Conservation (phyloP, 2,888 invertebrate species). For the Cremastinae sp. region DNA sequence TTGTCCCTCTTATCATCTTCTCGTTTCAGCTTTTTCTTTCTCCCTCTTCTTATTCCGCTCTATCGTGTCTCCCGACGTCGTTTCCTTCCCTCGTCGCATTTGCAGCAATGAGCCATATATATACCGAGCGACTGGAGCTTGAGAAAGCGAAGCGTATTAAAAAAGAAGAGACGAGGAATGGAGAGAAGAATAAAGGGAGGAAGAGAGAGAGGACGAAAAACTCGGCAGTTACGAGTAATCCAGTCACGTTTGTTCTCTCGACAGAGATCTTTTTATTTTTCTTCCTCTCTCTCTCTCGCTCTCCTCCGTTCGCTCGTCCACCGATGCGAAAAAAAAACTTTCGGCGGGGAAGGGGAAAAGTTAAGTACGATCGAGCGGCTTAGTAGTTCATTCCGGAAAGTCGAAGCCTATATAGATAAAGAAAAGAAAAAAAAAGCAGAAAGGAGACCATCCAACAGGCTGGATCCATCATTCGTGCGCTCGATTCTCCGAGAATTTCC, state of each 20-base stretch:
- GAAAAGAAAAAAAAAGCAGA: no score
- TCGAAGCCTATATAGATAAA: no score
- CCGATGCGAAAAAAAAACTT: neutral
- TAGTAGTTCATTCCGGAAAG: no score
- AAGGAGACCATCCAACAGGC: no score
- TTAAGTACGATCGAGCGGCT: neutral
- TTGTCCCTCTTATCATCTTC: slow-evolving; percentile 39
- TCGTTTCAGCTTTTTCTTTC: slow-evolving; percentile 5
- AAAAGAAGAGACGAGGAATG: neutral
- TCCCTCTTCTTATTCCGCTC: slow-evolving; percentile 14
- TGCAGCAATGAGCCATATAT: no score
- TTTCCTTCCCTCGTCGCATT: slow-evolving; percentile 3
- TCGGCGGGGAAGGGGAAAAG: neutral
- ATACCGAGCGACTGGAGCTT: no score
- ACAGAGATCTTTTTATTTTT: slow-evolving; percentile 7
- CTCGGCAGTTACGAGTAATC: slow-evolving; percentile 9
- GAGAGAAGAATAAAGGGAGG: neutral
- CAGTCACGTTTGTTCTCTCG: slow-evolving; percentile 21
- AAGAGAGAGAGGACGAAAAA: slow-evolving; percentile 8
- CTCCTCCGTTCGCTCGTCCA: no score
- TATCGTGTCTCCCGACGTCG: neutral
- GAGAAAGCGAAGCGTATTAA: no score
- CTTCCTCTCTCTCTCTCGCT: no score
- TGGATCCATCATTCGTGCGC: no score
- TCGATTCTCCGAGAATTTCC: no score